Conservation (phyloP, 2,888 invertebrate genomes). For the Drosophila anomelani region DNA sequence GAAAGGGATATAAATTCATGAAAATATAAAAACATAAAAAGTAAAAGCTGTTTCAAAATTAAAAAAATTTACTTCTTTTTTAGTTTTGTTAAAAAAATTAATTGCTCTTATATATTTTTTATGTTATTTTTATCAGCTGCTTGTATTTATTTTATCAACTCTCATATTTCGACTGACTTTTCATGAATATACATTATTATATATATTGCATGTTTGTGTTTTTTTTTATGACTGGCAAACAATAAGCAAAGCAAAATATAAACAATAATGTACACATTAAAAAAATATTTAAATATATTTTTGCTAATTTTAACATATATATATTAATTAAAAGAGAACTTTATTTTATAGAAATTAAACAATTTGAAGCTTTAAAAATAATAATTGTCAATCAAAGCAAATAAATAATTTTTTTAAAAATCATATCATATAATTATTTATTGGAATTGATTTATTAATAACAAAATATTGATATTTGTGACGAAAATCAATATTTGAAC, state of each 20-base stretch:
- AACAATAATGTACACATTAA: constrained; percentile 3
- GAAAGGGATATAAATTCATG: background rate
- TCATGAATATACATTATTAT: constrained; percentile 20
- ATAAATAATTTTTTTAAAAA: no score
- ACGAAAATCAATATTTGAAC: no score
- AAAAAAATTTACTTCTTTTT: background rate
- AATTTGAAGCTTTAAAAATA: no score
- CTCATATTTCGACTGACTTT: background rate
- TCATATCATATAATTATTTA: no score
- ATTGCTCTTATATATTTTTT: background rate
- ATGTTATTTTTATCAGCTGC: background rate
- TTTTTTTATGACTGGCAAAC: constrained; percentile 31
- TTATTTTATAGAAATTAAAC: background rate
- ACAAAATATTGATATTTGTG: no score
- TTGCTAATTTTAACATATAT: no score
- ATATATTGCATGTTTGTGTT: constrained; percentile 4
- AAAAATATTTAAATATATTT: background rate
- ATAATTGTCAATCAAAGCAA: no score
- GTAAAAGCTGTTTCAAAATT: background rate
- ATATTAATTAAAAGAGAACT: background rate
- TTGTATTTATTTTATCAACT: background rate
- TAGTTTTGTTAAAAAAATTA: no score
- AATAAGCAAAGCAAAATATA: constrained; percentile 18
- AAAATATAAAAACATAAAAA: background rate
- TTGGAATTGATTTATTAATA: no score